Evolutionary conservation across 2,888 invertebrate species (phyloP).

Genomic region (Hydraecia micacea): DNA sequence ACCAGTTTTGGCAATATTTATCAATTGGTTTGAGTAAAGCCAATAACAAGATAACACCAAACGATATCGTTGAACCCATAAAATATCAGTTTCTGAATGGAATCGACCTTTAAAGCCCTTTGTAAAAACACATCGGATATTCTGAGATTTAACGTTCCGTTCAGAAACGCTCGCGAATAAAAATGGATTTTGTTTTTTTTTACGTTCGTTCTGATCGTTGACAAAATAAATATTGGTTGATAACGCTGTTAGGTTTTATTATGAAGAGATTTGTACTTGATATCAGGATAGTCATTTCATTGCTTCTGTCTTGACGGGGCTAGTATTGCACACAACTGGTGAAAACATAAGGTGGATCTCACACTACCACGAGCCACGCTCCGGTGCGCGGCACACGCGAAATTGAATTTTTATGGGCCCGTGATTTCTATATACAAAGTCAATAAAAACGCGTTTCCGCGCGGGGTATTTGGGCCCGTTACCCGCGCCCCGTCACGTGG

Average conservation of each 20-base stretch:
- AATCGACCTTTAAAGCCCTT: conserved; percentile 47
- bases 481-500: background rate
- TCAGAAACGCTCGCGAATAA: conserved; percentile 50
- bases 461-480: background rate
- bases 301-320: background rate
- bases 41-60: conserved; percentile 39
- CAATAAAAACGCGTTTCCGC: background rate
- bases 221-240: conserved; percentile 47
- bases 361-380: background rate
- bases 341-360: background rate
- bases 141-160: conserved; percentile 41
- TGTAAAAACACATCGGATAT: conserved; percentile 55
- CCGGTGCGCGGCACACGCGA: background rate
- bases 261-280: conserved; percentile 23
- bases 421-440: background rate
- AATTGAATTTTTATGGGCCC: too few relatives aligned
- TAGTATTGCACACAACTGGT: background rate
- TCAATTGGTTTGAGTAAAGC: conserved; percentile 14
- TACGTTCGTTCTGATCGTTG: conserved; percentile 36
- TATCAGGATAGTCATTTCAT: conserved; percentile 1
- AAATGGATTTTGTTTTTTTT: conserved; percentile 62
- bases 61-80: conserved; percentile 46
- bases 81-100: conserved; percentile 51
- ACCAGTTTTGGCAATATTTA: conserved; percentile 13
- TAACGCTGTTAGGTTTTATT: conserved; percentile 48